Percentiles rank a stretch among this genome's conserved stretches.
Evolutionary conservation across 2,888 invertebrate genomes (phyloP).

Genomic region (Nebria salina): DNA sequence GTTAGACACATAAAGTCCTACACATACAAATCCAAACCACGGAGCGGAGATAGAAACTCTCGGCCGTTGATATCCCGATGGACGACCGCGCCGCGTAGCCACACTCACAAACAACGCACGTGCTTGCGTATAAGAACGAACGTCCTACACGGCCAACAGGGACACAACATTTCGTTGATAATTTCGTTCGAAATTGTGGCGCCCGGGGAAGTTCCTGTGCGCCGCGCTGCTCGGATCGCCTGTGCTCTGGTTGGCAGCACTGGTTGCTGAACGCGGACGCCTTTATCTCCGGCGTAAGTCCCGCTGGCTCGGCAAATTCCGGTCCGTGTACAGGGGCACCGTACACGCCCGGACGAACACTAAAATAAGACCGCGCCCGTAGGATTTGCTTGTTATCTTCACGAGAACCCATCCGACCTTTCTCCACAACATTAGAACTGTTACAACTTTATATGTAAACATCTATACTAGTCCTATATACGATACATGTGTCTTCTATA

Average conservation of each 20-base stretch:
- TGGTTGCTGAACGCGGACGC: slow-evolving; percentile 6
- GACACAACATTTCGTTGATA: slow-evolving; percentile 18
- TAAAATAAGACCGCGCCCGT: slow-evolving; percentile 22
- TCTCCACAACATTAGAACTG: not conserved
- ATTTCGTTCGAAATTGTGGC: slow-evolving; percentile 14
- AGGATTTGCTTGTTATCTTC: slow-evolving; percentile 23
- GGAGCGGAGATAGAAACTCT: not conserved
- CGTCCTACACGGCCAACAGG: not conserved
- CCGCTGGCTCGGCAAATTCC: slow-evolving; percentile 13
- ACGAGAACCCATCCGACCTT: slow-evolving; percentile 7
- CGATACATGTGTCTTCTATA: not conserved
- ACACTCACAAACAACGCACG: not conserved
- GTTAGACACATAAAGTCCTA: too few species aligned
- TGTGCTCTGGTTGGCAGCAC: slow-evolving; percentile 3
- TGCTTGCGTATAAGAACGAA: not conserved
- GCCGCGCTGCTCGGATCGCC: not conserved
- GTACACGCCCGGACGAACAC: slow-evolving; percentile 15
- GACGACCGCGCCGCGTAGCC: not conserved
- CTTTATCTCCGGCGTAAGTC: slow-evolving; percentile 12
- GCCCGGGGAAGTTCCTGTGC: not conserved
- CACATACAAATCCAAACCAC: too few species aligned
- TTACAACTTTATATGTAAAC: slow-evolving; percentile 1
- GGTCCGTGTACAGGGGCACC: slow-evolving; percentile 13
- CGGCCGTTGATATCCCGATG: not conserved
- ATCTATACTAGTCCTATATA: not conserved